Conservation (phyloP, 2,113 vertebrate genomes). For the Alosa alosa region DNA sequence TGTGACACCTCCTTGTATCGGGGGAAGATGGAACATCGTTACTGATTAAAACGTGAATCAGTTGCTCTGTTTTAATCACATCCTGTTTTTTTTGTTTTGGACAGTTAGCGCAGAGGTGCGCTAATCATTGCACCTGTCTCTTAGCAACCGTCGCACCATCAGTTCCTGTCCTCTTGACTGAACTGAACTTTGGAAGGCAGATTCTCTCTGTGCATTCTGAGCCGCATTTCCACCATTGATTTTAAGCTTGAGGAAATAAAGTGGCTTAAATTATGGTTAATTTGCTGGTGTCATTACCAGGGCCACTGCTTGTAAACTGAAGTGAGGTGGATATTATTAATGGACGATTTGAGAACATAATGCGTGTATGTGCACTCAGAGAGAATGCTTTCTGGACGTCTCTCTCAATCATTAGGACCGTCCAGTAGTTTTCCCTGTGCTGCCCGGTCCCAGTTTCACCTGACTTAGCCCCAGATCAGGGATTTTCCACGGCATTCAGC, state of each 20-base stretch:
- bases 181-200: too few species aligned
- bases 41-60: neutral
- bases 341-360: neutral
- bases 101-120: neutral
- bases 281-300: neutral
- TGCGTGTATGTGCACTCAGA: neutral
- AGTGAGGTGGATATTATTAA: neutral
- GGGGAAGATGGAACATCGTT: neutral
- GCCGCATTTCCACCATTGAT: neutral
- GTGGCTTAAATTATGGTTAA: neutral
- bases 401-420: neutral
- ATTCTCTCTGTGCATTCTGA: neutral
- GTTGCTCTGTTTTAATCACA: neutral
- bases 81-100: neutral
- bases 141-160: neutral
- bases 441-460: constrained; percentile 15
- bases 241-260: neutral
- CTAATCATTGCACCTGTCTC: neutral
- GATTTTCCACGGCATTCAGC: constrained; percentile 23
- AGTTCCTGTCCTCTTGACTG: neutral
- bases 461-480: constrained; percentile 32
- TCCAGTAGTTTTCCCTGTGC: neutral
- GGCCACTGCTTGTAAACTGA: neutral
- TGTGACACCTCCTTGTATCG: neutral
- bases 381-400: neutral